phyloP scores from a whole-genome alignment of 2,888 invertebrate genomes.

The Lagria hirta region DNA sequence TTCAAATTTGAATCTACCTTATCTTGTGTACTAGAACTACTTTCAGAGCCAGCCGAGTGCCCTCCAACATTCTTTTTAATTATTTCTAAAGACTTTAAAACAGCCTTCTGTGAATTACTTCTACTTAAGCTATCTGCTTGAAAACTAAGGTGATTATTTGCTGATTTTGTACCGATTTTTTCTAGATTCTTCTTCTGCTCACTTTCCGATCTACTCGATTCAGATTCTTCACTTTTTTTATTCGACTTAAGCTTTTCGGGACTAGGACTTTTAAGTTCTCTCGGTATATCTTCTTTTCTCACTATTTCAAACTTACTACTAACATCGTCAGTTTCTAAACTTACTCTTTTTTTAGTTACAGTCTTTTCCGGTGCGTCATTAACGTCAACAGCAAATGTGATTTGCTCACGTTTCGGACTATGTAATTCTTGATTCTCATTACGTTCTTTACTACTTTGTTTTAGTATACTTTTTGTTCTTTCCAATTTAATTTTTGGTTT shows the following conservation, averaged over 20 bases:
- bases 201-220: constrained; percentile 40
- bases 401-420: constrained; percentile 50
- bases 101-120: constrained; percentile 40
- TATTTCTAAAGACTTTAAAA: constrained; percentile 39
- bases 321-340: constrained; percentile 35
- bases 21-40: constrained; percentile 40
- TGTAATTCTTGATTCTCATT: constrained; percentile 37
- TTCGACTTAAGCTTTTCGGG: constrained; percentile 6
- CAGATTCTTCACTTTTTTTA: constrained; percentile 17
- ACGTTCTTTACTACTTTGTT: constrained; percentile 50
- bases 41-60: constrained; percentile 47
- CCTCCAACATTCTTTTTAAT: constrained; percentile 36
- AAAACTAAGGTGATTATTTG: too few species aligned
- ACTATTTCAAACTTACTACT: too few species aligned
- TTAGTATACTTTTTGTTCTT: constrained; percentile 51
- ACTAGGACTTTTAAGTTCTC: too few species aligned
- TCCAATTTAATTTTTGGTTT: constrained; percentile 39
- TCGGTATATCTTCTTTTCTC: too few species aligned
- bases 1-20: constrained; percentile 28
- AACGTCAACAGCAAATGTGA: constrained; percentile 46
- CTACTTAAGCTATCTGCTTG: too few species aligned
- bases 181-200: constrained; percentile 26
- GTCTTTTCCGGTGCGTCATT: constrained; percentile 38
- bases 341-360: constrained; percentile 38
- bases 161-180: background rate